phyloP scores from a whole-genome alignment of 2,113 vertebrate genomes.

The Accipiter virgatus region DNA sequence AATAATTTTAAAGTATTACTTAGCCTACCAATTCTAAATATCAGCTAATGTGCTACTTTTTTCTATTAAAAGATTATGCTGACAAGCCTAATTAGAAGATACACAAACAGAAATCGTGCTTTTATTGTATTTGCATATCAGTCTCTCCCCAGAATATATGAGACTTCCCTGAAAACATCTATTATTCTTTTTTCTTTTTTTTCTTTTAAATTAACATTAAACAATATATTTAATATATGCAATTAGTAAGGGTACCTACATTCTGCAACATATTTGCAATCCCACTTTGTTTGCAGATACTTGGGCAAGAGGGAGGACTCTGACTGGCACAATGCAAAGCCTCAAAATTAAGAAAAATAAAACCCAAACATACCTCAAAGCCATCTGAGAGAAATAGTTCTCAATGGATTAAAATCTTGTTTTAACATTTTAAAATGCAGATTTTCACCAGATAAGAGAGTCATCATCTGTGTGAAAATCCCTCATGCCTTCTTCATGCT shows the following conservation, averaged over 20 bases:
- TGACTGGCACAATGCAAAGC: not conserved
- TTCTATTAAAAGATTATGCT: not conserved
- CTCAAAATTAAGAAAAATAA: not conserved
- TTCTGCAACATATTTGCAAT: not conserved
- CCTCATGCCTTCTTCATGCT: not conserved
- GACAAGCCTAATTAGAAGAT: not conserved
- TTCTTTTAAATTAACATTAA: not conserved
- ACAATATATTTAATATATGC: not conserved
- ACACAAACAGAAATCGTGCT: not conserved
- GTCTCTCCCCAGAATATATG: not conserved
- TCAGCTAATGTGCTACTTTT: not conserved
- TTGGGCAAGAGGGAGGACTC: not conserved
- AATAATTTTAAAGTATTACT: not conserved
- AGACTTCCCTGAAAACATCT: not conserved
- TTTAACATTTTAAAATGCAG: not conserved
- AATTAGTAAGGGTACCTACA: not conserved
- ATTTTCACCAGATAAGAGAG: not conserved
- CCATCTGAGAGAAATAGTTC: not conserved
- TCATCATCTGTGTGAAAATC: not conserved
- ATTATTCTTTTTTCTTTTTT: not conserved
- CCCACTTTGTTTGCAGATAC: not conserved
- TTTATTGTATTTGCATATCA: not conserved
- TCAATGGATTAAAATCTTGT: not conserved
- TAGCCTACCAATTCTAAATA: not conserved
- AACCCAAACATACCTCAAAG: not conserved